A percentile compares a stretch with the other conserved stretches of the same genome.
Conservation (phyloP, 1,140 invertebrate species). For the Teleogryllus occipitalis region DNA sequence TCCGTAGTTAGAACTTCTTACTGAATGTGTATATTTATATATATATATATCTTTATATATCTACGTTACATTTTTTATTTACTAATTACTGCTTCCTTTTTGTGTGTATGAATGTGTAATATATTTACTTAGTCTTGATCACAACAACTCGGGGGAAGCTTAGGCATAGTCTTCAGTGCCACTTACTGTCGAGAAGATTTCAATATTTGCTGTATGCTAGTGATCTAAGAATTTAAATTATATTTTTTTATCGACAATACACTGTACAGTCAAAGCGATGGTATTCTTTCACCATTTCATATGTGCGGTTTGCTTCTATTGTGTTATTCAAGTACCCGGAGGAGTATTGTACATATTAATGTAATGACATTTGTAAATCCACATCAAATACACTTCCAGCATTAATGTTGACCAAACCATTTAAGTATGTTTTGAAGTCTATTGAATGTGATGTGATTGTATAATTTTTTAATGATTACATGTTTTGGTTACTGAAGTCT, state of each 20-base stretch:
- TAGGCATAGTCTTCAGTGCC: neutral
- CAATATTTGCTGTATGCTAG: neutral
- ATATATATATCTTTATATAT: neutral
- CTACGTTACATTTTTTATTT: neutral
- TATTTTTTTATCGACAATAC: conserved; percentile 2
- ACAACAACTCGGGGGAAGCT: neutral
- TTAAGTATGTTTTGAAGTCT: too few species aligned
- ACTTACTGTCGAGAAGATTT: neutral
- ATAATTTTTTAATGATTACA: neutral
- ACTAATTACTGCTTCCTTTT: neutral
- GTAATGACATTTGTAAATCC: neutral
- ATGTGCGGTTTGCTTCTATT: neutral
- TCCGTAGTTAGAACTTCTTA: neutral
- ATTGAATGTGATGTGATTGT: neutral
- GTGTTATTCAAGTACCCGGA: neutral
- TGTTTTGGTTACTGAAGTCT: neutral
- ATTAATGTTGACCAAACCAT: too few species aligned
- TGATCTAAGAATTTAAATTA: neutral
- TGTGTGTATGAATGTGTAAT: neutral
- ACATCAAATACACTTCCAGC: neutral
- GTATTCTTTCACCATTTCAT: neutral
- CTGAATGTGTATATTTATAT: neutral
- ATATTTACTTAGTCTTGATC: too few species aligned
- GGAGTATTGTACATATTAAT: neutral
- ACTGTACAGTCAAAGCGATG: neutral